Evolutionary conservation across 2,797 vertebrate genomes (phyloP), one percentile per base, ranked within the genome.

Genomic region (Xenops minutus): DNA sequence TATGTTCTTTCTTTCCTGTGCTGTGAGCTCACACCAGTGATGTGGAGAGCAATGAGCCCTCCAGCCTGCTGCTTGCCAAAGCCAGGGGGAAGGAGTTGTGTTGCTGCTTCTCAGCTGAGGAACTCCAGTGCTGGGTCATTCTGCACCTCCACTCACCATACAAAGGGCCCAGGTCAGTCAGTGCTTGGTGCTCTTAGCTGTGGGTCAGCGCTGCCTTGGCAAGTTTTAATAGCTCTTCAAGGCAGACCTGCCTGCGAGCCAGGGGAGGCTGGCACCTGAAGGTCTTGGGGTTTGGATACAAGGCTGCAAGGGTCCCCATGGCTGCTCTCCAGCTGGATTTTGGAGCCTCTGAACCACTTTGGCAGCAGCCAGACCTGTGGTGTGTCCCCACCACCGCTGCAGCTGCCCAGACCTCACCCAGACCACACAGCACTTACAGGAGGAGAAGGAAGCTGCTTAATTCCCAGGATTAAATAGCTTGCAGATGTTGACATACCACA

Each of bases 401-500:
- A 80, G 89, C 94, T 55, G 86, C 85, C 82, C 92, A 30, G 30
- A 88, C 10, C 12, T 66, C 23, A 49, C 87, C 69, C 94, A 6
- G 63, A 91, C 30, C 21, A 1, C 29, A 4, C 51, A 5, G 52
- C 55, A 23, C 81, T 88, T 29, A 22, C 1, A 0, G 72, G 84
- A 93, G 84, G 76, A 93, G 88, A 36, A 56, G 75, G 80, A 93
- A 84, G 55, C 59, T 0, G 17, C 59, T 88, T 63, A 66, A 48
- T 36, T 94, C 85, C 54, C 43, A 27, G 94, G 69, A 92, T 94
- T 78, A 96, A 98, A 97, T 90, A 32, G 69, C 84, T 96, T 90
- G 83, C 97, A 98, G 97, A 97, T 97, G 97, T 95, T 62, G 67
- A 43, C 75, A 92, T 9, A 61, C 86, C 94, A 36, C 37, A 72